Evolutionary conservation across 2,888 invertebrate genomes (phyloP), one percentile per base, ranked within the genome.

Genomic region (Ypsolopha scabrella): DNA sequence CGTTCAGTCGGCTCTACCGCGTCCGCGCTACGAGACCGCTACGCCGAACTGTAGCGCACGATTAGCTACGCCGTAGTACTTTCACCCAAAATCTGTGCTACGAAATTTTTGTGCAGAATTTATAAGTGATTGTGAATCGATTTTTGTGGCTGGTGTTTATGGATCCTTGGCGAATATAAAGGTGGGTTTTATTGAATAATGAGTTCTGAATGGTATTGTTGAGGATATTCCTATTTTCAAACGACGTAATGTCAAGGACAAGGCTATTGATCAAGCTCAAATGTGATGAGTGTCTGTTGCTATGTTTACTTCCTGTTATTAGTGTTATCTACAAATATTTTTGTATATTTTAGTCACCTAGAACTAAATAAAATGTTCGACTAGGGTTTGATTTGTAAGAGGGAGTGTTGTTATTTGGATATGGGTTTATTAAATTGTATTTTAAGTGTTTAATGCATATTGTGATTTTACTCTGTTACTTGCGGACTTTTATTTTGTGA

Each of bases 1-100:
- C 68, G 70, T 70, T 71, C 81, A 79, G 83, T 81, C 69, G 74
- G 63, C 65, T 70, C n/a, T n/a, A n/a, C n/a, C 70, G 67, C 81
- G 76, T 63, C 60, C 71, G 77, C 63, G 60, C 75, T 75, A 76
- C 79, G 71, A 41, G 60, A 24, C 45, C 39, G 52, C 53, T 52
- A 54, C 55, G 59, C 70, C 60, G 63, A 63, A 13, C 51, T 44
- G 41, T 51, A 51, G 51, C 51, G 38, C 55, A 61, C 67, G 63
- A 59, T 60, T 61, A 59, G 54, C 59, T 57, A 58, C 53, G 50
- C 6, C 41, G 9, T 34, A 56, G 59, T 54, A 56, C 58, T 55
- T 7, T 8, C 24, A 9, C 7, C n/a, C n/a, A n/a, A n/a, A n/a
- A n/a, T n/a, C 43, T 24, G 43, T 46, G 14, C 51, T 51, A 51